Evolutionary conservation across 2,888 invertebrate genomes (phyloP).

Genomic region (Hirtodrosophila alboralis): DNA sequence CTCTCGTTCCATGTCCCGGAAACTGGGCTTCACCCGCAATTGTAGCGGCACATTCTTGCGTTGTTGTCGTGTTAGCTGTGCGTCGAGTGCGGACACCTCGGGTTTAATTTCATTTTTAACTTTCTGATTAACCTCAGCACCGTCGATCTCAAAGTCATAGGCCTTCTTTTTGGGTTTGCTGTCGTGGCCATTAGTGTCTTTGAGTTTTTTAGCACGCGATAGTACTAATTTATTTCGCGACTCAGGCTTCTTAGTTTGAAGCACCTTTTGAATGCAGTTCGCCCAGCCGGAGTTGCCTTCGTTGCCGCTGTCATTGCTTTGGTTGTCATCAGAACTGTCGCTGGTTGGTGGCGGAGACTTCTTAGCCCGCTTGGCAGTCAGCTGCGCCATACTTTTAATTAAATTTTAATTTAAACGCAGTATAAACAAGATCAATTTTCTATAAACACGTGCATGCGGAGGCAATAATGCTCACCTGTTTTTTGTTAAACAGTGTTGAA

Average conservation of each 20-base stretch:
- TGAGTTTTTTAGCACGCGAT: conserved; percentile 91
- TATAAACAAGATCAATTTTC: conserved; percentile 26
- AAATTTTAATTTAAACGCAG: not conserved
- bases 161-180: conserved; percentile 83
- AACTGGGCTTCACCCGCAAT: conserved; percentile 89
- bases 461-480: conserved; percentile 32
- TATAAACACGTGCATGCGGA: conserved; percentile 35
- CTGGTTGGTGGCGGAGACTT: conserved; percentile 2
- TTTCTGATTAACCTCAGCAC: conserved; percentile 83
- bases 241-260: conserved; percentile 90
- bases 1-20: conserved; percentile 91
- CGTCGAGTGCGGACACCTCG: conserved; percentile 63
- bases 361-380: conserved; percentile 34
- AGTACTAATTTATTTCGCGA: conserved; percentile 90
- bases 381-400: conserved; percentile 47
- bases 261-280: conserved; percentile 91
- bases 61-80: conserved; percentile 60
- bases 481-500: conserved; percentile 1
- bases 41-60: conserved; percentile 85
- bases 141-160: conserved; percentile 88
- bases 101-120: conserved; percentile 84
- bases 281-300: conserved; percentile 90
- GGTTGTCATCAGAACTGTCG: conserved; percentile 43
- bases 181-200: conserved; percentile 85
- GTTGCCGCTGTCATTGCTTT: conserved; percentile 25